Evolutionary conservation across 2,797 vertebrate species (phyloP).

Genomic region (Glossophaga mutica): DNA sequence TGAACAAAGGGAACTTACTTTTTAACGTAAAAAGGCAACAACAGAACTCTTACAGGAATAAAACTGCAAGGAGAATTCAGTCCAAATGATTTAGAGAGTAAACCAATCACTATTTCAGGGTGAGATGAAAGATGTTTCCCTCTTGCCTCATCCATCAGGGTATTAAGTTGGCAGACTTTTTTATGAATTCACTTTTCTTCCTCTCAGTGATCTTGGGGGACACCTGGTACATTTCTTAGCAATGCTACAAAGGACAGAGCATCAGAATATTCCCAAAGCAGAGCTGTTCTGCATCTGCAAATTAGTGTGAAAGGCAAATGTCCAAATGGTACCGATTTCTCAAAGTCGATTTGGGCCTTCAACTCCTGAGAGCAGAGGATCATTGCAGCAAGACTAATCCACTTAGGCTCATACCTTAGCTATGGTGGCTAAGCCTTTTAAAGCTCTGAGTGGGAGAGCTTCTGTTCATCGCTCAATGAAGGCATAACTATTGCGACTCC

Average conservation of each 20-base stretch:
- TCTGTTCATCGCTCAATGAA: background rate
- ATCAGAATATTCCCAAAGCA: background rate
- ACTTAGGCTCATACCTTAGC: background rate
- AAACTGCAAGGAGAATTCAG: background rate
- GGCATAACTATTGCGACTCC: background rate
- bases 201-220: background rate
- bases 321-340: background rate
- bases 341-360: background rate
- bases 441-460: background rate
- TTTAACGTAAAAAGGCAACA: slow-evolving; percentile 3
- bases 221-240: background rate
- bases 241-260: background rate
- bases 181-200: slow-evolving; percentile 30
- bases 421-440: background rate
- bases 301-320: background rate
- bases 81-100: background rate
- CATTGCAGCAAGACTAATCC: background rate
- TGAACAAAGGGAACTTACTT: background rate
- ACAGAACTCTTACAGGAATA: slow-evolving; percentile 9
- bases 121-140: background rate
- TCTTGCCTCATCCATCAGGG: background rate
- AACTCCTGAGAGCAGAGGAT: background rate
- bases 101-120: slow-evolving; percentile 9
- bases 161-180: background rate
- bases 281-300: background rate